Conservation (phyloP, 2,797 vertebrate genomes). For the Thamnophis elegans region DNA sequence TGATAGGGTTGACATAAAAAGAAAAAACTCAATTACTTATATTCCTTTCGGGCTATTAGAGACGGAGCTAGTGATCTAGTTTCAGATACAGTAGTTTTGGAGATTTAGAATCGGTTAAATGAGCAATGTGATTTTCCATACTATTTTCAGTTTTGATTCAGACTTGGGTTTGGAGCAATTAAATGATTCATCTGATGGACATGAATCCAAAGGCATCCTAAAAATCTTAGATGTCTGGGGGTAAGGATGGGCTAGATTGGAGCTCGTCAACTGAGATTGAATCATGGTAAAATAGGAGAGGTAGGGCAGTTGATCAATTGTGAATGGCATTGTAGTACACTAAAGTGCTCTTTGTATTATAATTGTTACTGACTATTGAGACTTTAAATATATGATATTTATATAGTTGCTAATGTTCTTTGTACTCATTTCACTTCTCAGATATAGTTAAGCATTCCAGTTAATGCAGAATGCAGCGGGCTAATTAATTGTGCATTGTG, state of each 20-base stretch:
- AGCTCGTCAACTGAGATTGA: background rate
- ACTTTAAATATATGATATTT: background rate
- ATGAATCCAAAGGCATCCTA: background rate
- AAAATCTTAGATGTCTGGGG: background rate
- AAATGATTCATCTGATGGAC: background rate
- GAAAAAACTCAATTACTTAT: background rate
- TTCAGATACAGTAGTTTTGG: background rate
- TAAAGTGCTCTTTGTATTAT: background rate
- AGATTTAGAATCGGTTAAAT: background rate
- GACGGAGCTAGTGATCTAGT: background rate
- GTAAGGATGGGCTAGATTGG: background rate
- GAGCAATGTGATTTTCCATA: background rate
- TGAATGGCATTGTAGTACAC: background rate
- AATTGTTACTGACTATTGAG: background rate
- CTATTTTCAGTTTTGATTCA: background rate
- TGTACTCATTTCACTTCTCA: background rate
- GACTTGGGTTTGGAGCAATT: background rate
- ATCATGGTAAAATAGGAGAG: background rate
- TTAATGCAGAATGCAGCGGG: background rate
- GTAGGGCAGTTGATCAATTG: background rate
- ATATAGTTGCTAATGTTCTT: background rate
- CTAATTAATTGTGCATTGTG: background rate
- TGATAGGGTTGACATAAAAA: background rate
- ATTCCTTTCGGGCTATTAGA: background rate
- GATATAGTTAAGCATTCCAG: background rate